phyloP scores from a whole-genome alignment of 92 coral and sea anemone genomes.

The Phenganax marumi region DNA sequence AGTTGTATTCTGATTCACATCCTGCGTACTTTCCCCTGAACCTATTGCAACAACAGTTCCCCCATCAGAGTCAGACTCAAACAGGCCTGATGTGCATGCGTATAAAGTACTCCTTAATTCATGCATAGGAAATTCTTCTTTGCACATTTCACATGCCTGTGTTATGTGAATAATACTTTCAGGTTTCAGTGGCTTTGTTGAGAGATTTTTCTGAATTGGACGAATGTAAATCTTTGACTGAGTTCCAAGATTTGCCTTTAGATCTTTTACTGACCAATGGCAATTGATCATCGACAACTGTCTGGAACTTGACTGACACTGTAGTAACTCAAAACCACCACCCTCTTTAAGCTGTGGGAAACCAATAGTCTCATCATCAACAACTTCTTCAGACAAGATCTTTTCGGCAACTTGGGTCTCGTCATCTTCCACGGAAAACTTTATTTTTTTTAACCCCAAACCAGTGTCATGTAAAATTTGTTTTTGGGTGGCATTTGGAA shows the following conservation, averaged over 20 bases:
- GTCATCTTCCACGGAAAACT: constrained; percentile 32
- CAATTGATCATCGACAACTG: constrained; percentile 39
- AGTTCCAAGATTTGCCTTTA: constrained; percentile 52
- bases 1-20: not conserved
- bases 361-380: constrained; percentile 43
- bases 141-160: constrained; percentile 45
- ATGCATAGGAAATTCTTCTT: constrained; percentile 42
- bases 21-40: not conserved
- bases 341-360: constrained; percentile 61
- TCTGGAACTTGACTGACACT: constrained; percentile 56
- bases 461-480: constrained; percentile 35
- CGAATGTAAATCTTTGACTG: constrained; percentile 55
- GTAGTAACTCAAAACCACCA: no score
- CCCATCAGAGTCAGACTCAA: not conserved
- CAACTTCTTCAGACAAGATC: constrained; percentile 38
- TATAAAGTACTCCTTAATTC: constrained; percentile 41
- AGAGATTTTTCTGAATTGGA: constrained; percentile 53
- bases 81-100: constrained; percentile 43
- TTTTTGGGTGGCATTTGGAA: constrained; percentile 19
- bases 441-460: constrained; percentile 40
- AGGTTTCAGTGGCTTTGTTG: constrained; percentile 49
- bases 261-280: constrained; percentile 54
- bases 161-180: constrained; percentile 44
- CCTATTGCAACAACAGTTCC: not conserved
- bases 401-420: constrained; percentile 23